phyloP scores from a whole-genome alignment of 2,888 invertebrate genomes.

The Lasius fuliginosus region DNA sequence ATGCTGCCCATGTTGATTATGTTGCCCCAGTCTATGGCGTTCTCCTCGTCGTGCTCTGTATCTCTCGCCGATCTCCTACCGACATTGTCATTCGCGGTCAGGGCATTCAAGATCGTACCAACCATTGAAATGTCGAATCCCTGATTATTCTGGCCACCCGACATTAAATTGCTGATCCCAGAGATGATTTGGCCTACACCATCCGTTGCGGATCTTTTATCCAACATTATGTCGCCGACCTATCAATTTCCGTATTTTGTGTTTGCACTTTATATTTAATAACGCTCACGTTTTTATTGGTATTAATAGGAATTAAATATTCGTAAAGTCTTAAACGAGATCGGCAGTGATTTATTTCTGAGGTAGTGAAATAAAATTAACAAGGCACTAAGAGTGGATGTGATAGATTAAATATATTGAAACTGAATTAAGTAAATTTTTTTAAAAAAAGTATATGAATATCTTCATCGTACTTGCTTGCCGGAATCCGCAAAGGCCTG shows the following conservation, averaged over 20 bases:
- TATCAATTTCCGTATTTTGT: slow-evolving; percentile 48
- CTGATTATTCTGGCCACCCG: slow-evolving; percentile 67
- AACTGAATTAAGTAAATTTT: background rate
- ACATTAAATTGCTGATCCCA: slow-evolving; percentile 81
- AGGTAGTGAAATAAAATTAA: background rate
- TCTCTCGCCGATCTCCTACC: slow-evolving; percentile 62
- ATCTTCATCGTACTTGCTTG: slow-evolving; percentile 86
- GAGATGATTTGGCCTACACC: slow-evolving; percentile 83
- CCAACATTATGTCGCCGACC: slow-evolving; percentile 75
- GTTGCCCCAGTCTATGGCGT: slow-evolving; percentile 79
- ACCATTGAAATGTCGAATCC: slow-evolving; percentile 79
- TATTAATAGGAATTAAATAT: background rate
- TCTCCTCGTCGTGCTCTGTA: slow-evolving; percentile 13
- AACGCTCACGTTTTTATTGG: background rate
- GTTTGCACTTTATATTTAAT: background rate
- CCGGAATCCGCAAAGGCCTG: slow-evolving; percentile 90
- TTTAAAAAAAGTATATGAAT: slow-evolving; percentile 8
- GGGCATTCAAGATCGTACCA: slow-evolving; percentile 74
- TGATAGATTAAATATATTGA: background rate
- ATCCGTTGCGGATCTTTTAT: slow-evolving; percentile 73
- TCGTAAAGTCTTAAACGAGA: background rate
- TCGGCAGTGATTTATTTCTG: background rate
- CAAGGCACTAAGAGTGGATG: background rate
- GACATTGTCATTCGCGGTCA: slow-evolving; percentile 50
- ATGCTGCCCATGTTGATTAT: slow-evolving; percentile 81